Conservation (phyloP, 2,888 invertebrate genomes). For the Neoaliturus tenellus region DNA sequence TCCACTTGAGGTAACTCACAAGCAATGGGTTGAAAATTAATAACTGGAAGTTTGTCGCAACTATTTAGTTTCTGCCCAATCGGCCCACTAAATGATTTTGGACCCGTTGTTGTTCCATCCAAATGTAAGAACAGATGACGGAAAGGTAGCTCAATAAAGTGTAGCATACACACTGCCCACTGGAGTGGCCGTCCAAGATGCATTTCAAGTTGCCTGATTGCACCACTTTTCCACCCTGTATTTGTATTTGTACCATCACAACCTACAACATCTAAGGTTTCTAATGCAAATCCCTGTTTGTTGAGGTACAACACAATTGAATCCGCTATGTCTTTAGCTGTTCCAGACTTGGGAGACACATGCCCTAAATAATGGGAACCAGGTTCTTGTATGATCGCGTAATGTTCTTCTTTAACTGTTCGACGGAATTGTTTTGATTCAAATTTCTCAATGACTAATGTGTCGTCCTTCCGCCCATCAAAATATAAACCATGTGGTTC, state of each 20-base stretch:
- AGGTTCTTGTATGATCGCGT: conserved; percentile 29
- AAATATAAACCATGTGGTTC: conserved; percentile 40
- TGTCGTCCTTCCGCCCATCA: conserved; percentile 42
- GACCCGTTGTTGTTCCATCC: conserved; percentile 59
- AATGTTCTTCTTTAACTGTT: conserved; percentile 48
- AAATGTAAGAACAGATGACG: conserved; percentile 57
- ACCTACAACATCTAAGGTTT: conserved; percentile 38
- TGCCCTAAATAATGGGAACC: conserved; percentile 46
- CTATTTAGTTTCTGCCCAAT: conserved; percentile 55
- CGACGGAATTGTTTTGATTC: conserved; percentile 34
- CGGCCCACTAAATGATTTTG: conserved; percentile 59
- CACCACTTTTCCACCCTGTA: conserved; percentile 48
- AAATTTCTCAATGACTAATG: conserved; percentile 14
- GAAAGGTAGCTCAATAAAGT: conserved; percentile 48
- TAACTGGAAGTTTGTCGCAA: conserved; percentile 58
- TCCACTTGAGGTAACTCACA: conserved; percentile 43
- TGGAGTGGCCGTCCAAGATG: conserved; percentile 42
- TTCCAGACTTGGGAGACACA: conserved; percentile 44
- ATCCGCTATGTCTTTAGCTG: conserved; percentile 7
- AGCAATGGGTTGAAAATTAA: conserved; percentile 56
- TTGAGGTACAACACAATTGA: conserved; percentile 24
- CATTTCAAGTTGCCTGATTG: conserved; percentile 43
- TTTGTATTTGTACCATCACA: conserved; percentile 44
- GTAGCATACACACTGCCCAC: conserved; percentile 43
- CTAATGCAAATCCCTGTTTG: conserved; percentile 41